Evolutionary conservation across 2,888 invertebrate species (phyloP).

Genomic region (Leuctra nigra): DNA sequence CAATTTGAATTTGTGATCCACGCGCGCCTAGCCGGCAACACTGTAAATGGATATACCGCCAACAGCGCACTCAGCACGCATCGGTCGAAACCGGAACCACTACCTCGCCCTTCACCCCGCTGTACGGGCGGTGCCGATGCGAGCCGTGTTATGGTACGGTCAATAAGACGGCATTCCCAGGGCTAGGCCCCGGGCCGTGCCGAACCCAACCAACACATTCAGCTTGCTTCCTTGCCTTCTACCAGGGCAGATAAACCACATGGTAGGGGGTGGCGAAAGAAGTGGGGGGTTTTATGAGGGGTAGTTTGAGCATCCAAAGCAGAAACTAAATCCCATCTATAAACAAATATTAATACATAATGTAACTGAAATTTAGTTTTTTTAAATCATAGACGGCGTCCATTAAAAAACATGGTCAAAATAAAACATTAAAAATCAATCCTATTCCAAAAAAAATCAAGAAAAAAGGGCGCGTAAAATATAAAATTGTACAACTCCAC

Average conservation of each 20-base stretch:
- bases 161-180: slow-evolving; percentile 42
- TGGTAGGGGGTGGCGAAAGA: too few relatives aligned
- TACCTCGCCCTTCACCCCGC: slow-evolving; percentile 31
- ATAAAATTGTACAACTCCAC: too few relatives aligned
- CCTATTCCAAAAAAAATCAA: too few relatives aligned
- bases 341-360: too few relatives aligned
- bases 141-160: slow-evolving; percentile 40
- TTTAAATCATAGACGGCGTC: neutral
- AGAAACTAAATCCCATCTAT: too few relatives aligned
- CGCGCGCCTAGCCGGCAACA: slow-evolving; percentile 24
- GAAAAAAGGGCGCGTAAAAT: too few relatives aligned
- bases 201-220: slow-evolving; percentile 23
- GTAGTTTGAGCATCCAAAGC: too few relatives aligned
- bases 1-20: slow-evolving; percentile 16
- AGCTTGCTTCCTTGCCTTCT: slow-evolving; percentile 22
- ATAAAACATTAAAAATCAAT: too few relatives aligned
- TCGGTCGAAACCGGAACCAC: slow-evolving; percentile 32
- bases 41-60: slow-evolving; percentile 25
- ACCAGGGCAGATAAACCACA: neutral
- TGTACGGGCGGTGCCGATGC: slow-evolving; percentile 40
- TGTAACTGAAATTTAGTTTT: neutral
- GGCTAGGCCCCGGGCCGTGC: slow-evolving; percentile 34
- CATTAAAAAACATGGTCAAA: neutral
- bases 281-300: too few relatives aligned
- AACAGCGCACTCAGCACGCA: slow-evolving; percentile 28